Base-by-base conservation (phyloP, 2,888 invertebrate species). In the Papilio protenor region DNA sequence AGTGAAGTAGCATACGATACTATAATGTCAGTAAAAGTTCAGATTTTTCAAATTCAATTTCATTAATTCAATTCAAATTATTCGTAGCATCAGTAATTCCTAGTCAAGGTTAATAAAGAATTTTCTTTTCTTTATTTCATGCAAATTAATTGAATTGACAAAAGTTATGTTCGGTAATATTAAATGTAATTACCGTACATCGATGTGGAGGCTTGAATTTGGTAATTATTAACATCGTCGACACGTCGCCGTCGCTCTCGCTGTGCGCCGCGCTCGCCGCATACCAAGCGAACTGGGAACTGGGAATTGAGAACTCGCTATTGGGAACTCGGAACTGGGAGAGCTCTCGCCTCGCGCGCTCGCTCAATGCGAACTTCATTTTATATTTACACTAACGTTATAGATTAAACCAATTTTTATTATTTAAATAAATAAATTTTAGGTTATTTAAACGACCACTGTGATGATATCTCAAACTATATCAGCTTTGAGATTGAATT, bases 171-270 rank as follows among this genome's bases (percentile, higher is more conserved):
- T 66, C 40, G 40, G n/a, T 40, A 6, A 33, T 18, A 66, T 66
- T 10, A 40, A 66, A 66, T 66, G 33, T 10, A 66, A 66, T 66
- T 40, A 18, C 33, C 18, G 11, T 45, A 69, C 66, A 69, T 69
- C 66, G 66, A 40, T 66, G 66, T 45, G 66, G 66, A 2, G 1
- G 40, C n/a, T 69, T 21, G 45, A 69, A 69, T 69, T 69, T 69
- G 14, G 21, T 69, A 69, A 69, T 69, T 69, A 69, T 69, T 45
- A 69, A 69, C 66, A 69, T 45, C 40, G 66, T 69, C 11, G 21
- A 45, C 66, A 69, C 66, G 66, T 69, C 66, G 45, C 66, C 66
- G 66, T 66, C 66, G 66, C 21, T 66, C 66, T 66, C 45, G 45
- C 45, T 18, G n/a, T 11, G 66, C 45, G 45, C 66, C 45, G 45